Conservation (phyloP, 2,113 vertebrate species). For the Hemichromis elongatus region DNA sequence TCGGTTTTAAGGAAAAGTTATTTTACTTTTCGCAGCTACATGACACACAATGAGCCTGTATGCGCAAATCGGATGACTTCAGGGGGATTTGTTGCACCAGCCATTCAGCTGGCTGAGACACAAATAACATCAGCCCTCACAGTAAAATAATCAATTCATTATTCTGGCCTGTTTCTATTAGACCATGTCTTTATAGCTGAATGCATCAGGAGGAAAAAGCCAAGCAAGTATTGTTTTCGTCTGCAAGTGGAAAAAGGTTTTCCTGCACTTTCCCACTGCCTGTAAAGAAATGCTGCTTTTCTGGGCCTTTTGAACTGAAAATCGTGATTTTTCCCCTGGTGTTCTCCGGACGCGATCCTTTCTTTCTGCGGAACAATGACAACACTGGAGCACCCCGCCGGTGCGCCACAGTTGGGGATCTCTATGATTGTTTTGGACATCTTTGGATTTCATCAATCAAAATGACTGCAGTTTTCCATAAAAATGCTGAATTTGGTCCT, state of each 20-base stretch:
- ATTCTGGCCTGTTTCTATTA: conserved; percentile 52
- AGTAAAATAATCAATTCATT: conserved; percentile 68
- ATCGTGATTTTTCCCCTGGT: conserved; percentile 87
- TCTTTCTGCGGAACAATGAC: conserved; percentile 91
- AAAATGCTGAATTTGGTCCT: conserved; percentile 99
- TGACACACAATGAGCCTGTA: conserved; percentile 30
- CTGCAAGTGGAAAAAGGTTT: conserved; percentile 87
- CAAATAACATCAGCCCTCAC: conserved; percentile 57
- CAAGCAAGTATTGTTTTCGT: conserved; percentile 78
- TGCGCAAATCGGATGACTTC: conserved; percentile 47
- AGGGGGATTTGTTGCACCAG: conserved; percentile 28
- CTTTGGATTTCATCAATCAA: conserved; percentile 99
- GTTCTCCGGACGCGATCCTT: conserved; percentile 88
- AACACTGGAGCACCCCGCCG: conserved; percentile 96
- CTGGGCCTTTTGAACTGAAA: conserved; percentile 83
- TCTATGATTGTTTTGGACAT: conserved; percentile 96
- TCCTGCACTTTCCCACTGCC: conserved; percentile 84
- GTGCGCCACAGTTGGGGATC: conserved; percentile 98
- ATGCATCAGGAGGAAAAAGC: conserved; percentile 56
- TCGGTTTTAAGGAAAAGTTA: conserved; percentile 30
- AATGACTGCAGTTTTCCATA: conserved; percentile 99
- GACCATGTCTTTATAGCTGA: conserved; percentile 48
- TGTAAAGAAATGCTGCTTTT: conserved; percentile 85
- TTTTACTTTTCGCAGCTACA: conserved; percentile 31
- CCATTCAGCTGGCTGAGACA: conserved; percentile 37